Evolutionary conservation across 1,140 invertebrate genomes (phyloP), one percentile per base, ranked within the genome.

Genomic region (Eupeodes corollae): DNA sequence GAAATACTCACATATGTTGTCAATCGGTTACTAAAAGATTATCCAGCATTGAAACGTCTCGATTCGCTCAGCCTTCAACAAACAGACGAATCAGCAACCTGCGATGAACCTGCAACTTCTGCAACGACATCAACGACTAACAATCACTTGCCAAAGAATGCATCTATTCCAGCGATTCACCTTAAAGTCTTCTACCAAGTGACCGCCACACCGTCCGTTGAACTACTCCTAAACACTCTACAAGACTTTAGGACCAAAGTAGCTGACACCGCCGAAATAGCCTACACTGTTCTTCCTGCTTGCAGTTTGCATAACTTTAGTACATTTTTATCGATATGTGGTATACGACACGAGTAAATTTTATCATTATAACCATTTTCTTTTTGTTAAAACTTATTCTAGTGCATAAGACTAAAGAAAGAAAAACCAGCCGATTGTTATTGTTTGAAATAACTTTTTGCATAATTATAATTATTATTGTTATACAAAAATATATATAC

Each of bases 161-260:
- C 73, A 49, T 69, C 71, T 46, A 41, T 58, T 42, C 77, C 79
- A 12, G 77, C 82, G 1, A 81, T 83, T 56, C 79, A 77, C 57
- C 67, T 88, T 47, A 77, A 81, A 56, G 76, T 88, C 52, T 87
- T 86, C 66, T 88, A 84, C 57, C 79, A 84, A 68, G 76, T 82
- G 72, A 70, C 56, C 48, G 73, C 73, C 55, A 72, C 72, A 38
- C 75, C 72, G 51, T 73, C 67, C 6, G 75, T 76, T 32, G 67
- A 69, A 39, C 56, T 75, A n/a, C 68, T 83, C 45, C 62, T 76
- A 6, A 57, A 72, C 46, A 71, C 74, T 10, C 60, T 83, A 14
- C 60, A 70, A 11, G 68, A 74, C 41, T 75, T 78, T 55, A 68
- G 74, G 34, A 60, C 70, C 39, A 63, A 69, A 41, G 59, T 63